Evolutionary conservation across 2,113 vertebrate species (phyloP).

Genomic region (Strix uralensis): DNA sequence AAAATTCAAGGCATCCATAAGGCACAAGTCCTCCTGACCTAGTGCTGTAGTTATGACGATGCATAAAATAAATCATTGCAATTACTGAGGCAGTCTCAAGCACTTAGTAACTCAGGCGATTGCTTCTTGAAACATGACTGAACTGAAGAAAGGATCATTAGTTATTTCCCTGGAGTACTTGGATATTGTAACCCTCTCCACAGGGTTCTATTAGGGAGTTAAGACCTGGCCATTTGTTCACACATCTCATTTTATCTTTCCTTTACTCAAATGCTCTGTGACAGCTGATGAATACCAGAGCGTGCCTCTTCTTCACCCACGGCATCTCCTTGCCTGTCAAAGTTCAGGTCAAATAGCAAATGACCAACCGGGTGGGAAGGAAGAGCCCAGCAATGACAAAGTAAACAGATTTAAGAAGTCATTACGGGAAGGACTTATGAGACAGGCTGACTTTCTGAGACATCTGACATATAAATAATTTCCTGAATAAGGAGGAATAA

Average conservation of each 20-base stretch:
- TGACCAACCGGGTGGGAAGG: neutral
- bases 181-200: constrained; percentile 36
- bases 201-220: constrained; percentile 36
- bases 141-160: constrained; percentile 48
- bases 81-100: constrained; percentile 47
- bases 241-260: constrained; percentile 11
- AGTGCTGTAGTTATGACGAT: constrained; percentile 16
- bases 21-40: constrained; percentile 18
- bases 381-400: neutral
- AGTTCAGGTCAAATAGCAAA: neutral
- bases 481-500: neutral
- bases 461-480: neutral
- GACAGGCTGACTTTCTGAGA: neutral
- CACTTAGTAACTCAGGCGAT: constrained; percentile 41
- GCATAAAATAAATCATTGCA: constrained; percentile 58
- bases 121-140: constrained; percentile 57
- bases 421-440: neutral
- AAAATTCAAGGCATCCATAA: constrained; percentile 28
- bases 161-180: constrained; percentile 57
- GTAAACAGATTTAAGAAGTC: neutral
- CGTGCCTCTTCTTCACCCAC: neutral
- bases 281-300: neutral
- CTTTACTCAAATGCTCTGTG: neutral
- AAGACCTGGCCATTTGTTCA: constrained; percentile 35
- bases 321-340: neutral